Evolutionary conservation across 2,113 vertebrate genomes (phyloP), one percentile per base, ranked within the genome.

Genomic region (Paralichthys olivaceus): DNA sequence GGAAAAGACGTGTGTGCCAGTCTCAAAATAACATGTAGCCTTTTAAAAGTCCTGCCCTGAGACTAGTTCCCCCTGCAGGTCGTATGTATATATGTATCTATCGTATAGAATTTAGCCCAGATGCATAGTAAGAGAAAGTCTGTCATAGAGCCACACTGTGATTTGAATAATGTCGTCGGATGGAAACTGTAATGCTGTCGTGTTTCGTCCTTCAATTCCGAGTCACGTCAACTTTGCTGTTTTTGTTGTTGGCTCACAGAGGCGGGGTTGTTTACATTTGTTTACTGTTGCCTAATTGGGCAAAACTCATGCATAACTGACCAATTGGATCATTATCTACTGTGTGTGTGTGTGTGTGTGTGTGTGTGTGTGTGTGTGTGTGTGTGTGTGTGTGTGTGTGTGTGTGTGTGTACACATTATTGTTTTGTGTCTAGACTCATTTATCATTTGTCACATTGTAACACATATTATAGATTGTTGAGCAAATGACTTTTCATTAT

Each of bases 1-100:
- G 19, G 7, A 22, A n/a, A 29, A 37, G 60, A 29, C 45, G 64
- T 51, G 63, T 53, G 37, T 72, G 56, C 64, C 79, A 83, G 61
- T 60, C 76, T 73, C 60, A 81, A 84, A 84, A 91, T 89, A 86
- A 77, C 77, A 51, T 43, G 43, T 63, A 65, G 77, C 51, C 37
- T 32, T 78, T 78, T 66, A 6, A 66, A 64, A 73, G 54, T 22
- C 47, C 26, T 64, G 75, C 55, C 53, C 19, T 9, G 63, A 49
- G 64, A 79, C 25, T 15, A n/a, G 4, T 57, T 67, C 40, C 12
- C 49, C 51, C 37, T 25, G 34, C n/a, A 12, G 43, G 43, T 15
- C 4, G 26, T 14, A 0, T 14, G 14, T 23, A 1, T 14, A 66
- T 55, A 11, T 23, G 4, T 19, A 66, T 58, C 45, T 1, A 13